Evolutionary conservation across 1,140 invertebrate species (phyloP).

Genomic region (Battus philenor): DNA sequence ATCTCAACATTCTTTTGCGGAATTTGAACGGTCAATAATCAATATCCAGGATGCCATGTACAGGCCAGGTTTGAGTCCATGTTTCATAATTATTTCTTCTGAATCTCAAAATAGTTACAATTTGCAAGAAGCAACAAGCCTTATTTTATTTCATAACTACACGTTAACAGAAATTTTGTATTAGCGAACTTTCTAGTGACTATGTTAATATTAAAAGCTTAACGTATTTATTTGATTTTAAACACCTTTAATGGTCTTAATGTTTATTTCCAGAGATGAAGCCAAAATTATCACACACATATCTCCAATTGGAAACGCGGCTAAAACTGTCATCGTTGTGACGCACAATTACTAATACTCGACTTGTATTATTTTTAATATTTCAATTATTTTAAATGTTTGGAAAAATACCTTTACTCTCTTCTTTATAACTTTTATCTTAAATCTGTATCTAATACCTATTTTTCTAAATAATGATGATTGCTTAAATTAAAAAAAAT

Average conservation of each 20-base stretch:
- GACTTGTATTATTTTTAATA: slow-evolving; percentile 29
- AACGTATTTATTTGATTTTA: too few species aligned
- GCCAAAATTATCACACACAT: slow-evolving; percentile 42
- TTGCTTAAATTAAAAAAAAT: slow-evolving; percentile 21
- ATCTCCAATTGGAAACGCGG: slow-evolving; percentile 41
- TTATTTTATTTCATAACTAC: too few species aligned
- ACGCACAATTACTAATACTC: slow-evolving; percentile 44
- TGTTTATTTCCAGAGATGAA: slow-evolving; percentile 65
- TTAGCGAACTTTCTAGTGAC: too few species aligned
- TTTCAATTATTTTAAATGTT: slow-evolving; percentile 27
- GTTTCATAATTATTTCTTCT: too few species aligned
- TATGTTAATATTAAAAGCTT: too few species aligned
- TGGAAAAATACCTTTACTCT: slow-evolving; percentile 22
- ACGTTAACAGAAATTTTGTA: too few species aligned
- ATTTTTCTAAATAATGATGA: slow-evolving; percentile 34
- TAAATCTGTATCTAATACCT: slow-evolving; percentile 19
- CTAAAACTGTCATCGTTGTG: slow-evolving; percentile 58
- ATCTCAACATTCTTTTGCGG: too few species aligned
- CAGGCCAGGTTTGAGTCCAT: too few species aligned
- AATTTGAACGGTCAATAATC: slow-evolving; percentile 8
- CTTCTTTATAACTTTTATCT: slow-evolving; percentile 19
- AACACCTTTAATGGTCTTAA: too few species aligned
- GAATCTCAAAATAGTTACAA: too few species aligned
- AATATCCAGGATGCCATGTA: slow-evolving; percentile 5
- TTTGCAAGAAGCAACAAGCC: too few species aligned